Conservation (phyloP, 2,797 vertebrate species). For the Bufotes viridis region DNA sequence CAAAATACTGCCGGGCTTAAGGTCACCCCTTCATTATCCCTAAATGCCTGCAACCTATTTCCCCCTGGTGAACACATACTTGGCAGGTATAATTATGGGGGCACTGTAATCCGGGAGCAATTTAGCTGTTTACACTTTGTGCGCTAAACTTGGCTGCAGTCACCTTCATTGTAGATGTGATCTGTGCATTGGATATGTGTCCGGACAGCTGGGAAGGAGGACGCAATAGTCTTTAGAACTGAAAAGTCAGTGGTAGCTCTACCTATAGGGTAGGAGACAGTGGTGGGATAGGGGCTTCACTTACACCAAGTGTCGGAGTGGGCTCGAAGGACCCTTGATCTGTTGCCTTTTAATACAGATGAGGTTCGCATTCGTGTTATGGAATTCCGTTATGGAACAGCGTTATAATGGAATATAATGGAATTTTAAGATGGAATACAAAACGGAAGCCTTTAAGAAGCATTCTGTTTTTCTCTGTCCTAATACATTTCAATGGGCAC, state of each 20-base stretch:
- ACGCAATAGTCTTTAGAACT: neutral
- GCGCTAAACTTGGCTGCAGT: neutral
- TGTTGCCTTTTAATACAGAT: no score
- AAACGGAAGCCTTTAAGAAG: no score
- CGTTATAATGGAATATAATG: no score
- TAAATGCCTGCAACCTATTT: slow-evolving; percentile 53
- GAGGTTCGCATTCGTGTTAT: no score
- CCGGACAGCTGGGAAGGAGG: neutral
- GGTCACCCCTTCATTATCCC: slow-evolving; percentile 50
- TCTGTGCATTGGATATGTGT: neutral
- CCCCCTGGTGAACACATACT: slow-evolving; percentile 29
- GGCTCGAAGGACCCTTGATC: no score
- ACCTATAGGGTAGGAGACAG: no score
- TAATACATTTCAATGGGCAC: no score
- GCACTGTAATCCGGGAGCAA: slow-evolving; percentile 5
- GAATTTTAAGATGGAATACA: no score
- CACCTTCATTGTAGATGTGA: neutral
- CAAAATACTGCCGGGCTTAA: slow-evolving; percentile 30
- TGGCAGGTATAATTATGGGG: slow-evolving; percentile 47
- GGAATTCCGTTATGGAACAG: no score
- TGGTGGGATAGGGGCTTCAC: no score
- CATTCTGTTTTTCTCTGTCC: no score
- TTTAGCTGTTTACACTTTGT: slow-evolving; percentile 28
- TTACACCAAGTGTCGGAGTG: no score
- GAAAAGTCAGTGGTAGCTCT: neutral